Conservation (phyloP, 2,113 vertebrate genomes). For the Lonchura striata region DNA sequence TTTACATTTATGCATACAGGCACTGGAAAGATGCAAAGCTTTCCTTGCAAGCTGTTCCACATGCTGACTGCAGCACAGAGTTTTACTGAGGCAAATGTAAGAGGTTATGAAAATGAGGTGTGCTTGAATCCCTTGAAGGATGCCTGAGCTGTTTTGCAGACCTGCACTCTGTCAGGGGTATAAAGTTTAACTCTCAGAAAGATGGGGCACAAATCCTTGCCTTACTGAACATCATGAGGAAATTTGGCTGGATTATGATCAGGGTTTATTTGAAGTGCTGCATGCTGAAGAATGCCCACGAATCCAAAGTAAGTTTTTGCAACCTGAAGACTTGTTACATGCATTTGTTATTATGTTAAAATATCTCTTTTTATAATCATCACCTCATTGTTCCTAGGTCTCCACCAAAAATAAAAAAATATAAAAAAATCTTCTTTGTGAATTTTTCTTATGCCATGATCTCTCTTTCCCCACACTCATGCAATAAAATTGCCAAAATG, state of each 20-base stretch:
- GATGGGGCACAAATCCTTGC: background rate
- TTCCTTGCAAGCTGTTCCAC: background rate
- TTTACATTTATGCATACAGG: slow-evolving; percentile 1
- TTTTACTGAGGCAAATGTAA: background rate
- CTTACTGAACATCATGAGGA: background rate
- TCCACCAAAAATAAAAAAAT: background rate
- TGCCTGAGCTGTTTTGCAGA: background rate
- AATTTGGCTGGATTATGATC: background rate
- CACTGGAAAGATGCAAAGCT: background rate
- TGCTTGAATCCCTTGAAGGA: background rate
- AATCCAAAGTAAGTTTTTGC: background rate
- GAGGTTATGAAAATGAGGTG: background rate
- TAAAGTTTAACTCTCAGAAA: background rate
- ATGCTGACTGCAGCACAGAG: background rate
- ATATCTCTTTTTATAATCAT: background rate
- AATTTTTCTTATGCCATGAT: background rate
- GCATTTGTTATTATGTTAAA: background rate
- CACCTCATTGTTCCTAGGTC: background rate
- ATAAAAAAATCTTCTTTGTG: background rate
- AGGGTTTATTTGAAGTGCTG: background rate
- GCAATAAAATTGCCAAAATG: background rate
- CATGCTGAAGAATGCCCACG: background rate
- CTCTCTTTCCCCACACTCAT: background rate
- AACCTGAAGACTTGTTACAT: background rate
- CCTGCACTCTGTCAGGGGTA: background rate